Evolutionary conservation across 1,140 invertebrate species (phyloP), one percentile per base, ranked within the genome.

Genomic region (Hirudo medicinalis): DNA sequence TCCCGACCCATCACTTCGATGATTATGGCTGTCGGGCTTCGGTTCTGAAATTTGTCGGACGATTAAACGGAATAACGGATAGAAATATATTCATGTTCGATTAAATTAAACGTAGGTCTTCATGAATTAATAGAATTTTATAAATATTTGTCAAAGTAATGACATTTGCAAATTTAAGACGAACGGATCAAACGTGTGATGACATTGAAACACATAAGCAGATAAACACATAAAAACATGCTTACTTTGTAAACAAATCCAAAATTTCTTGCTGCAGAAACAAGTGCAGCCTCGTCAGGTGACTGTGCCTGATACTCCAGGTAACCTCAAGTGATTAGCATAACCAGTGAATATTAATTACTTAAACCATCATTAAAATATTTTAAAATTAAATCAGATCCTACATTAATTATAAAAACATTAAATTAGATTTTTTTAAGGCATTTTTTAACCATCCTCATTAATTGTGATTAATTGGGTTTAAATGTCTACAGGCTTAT

Each of bases 171-270:
- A 49, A 49, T 15, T 49, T 49, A 5, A 49, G 13, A 17, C n/a
- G n/a, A n/a, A n/a, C n/a, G n/a, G n/a, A n/a, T n/a, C n/a, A n/a
- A 49, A 49, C 15, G 4, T 36, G 15, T 49, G 43, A 49, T 49
- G 43, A 49, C 15, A 17, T 15, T 17, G 43, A 49, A 49, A 17
- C 4, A 15, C 11, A 49, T 49, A 49, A 49, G 1, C 9, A 15
- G 4, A 9, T 49, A 11, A 49, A 13, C 13, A 49, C 11, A 13
- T 49, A 49, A 49, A 49, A 13, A 22, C 69, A 54, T 19, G 36
- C 19, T 76, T 77, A 94, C 91, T 82, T 89, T 91, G 82, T 99
- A 99, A 54, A 98, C 94, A 84, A 97, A 74, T 57, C 73, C 73
- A 70, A 74, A 74, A 49, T 74, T 74, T 63, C 71, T 60, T 15